Base-by-base conservation (phyloP, 2,113 vertebrate genomes). In the Nibea coibor region DNA sequence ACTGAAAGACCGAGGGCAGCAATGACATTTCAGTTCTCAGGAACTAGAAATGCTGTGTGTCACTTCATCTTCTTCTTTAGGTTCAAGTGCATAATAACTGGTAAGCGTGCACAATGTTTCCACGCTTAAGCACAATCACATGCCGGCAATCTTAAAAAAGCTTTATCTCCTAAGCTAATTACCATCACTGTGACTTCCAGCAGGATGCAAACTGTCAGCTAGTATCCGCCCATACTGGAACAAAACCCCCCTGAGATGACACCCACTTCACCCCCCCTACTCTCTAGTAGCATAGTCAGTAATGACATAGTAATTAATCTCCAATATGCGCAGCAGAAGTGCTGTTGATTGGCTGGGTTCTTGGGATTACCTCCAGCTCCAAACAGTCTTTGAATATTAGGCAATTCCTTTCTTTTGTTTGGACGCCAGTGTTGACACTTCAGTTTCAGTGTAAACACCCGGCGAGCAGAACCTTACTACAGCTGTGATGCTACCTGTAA, bases 111-210 rank as follows among this genome's bases (percentile, higher is more conserved):
- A 66, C 58, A 56, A 64, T 73, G 87, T 89, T 82, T 87, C 82
- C 87, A 76, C 79, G 67, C 72, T 51, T 87, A 86, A 90, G 72
- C 68, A 85, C 69, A 28, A 75, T 85, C 86, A 91, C 90, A 90
- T 89, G 89, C 78, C 63, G 65, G 74, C 69, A 58, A 87, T 89
- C 91, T 87, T 91, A 93, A 93, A 69, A 93, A 87, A 89, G 75
- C 82, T 80, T 92, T 89, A 94, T 88, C 92, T 92, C 83, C 88
- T 94, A 93, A 95, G 88, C 92, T 90, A 90, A 93, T 94, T 94
- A 95, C 22, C 85, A 75, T 90, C 72, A 81, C 88, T 68, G 66
- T 73, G 75, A 68, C 87, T 70, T 87, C 70, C 77, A 82, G 57
- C 70, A 77, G 83, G 78, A 88, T 73, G 61, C 45, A 84, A 70